Conservation (phyloP, 2,113 vertebrate genomes). For the Ctenodactylus gundi region DNA sequence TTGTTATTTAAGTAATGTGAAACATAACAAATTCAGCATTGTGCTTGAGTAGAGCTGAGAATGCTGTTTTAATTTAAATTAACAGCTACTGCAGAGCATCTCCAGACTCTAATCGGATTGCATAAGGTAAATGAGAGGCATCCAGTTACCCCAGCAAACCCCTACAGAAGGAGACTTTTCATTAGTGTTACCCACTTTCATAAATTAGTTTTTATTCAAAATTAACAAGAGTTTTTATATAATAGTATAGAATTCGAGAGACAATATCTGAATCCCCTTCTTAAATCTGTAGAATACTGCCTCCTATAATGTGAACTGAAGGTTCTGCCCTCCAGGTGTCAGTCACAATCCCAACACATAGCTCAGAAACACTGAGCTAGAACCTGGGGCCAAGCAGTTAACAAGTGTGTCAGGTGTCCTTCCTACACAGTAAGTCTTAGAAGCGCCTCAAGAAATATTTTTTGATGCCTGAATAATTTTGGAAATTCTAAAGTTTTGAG, state of each 20-base stretch:
- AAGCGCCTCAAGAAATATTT: neutral
- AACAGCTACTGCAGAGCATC: neutral
- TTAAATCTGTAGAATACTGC: neutral
- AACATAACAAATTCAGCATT: neutral
- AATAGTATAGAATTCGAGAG: neutral
- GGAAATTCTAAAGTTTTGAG: neutral
- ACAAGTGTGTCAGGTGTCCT: neutral
- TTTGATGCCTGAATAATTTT: neutral
- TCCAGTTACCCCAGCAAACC: neutral
- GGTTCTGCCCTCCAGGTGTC: no score
- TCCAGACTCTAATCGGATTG: neutral
- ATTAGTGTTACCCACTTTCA: neutral
- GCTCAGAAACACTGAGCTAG: neutral
- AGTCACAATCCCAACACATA: neutral
- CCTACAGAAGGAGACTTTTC: neutral
- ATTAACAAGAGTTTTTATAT: neutral
- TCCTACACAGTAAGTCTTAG: neutral
- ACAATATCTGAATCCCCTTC: neutral
- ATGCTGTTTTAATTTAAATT: neutral
- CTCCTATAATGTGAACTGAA: neutral
- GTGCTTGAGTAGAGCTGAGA: neutral
- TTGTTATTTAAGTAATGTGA: constrained; percentile 2
- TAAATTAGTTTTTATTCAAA: neutral
- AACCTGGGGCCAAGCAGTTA: neutral
- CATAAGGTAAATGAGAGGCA: neutral